These are phyloP conservation scores for Sebastes vulpes DNA, from an alignment of 2,797 vertebrate species.

Conservation along the genomic window DNA sequence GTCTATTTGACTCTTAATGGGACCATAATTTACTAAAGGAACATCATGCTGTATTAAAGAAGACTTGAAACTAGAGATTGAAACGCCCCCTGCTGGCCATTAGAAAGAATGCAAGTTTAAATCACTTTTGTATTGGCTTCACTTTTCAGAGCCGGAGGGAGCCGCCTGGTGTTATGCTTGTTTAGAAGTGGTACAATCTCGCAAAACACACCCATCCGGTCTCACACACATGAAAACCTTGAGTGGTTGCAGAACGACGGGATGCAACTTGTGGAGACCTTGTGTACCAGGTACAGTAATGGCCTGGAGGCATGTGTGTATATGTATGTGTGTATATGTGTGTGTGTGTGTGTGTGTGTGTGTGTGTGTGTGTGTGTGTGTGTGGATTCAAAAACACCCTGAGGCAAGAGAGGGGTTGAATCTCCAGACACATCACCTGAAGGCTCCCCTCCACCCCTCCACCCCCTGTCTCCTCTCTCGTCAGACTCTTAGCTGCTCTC, in stretches of 20 bases:
- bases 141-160: too few species aligned
- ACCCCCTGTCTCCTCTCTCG: neutral
- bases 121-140: too few species aligned
- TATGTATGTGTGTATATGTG: neutral
- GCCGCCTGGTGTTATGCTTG: neutral
- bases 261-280: neutral
- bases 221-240: neutral
- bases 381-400: slow-evolving; percentile 34
- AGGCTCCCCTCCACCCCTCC: neutral
- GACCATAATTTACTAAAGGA: too few species aligned
- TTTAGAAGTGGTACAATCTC: neutral
- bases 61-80: too few species aligned
- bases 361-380: neutral
- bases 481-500: slow-evolving; percentile 15
- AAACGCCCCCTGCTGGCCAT: too few species aligned
- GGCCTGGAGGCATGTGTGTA: slow-evolving; percentile 30
- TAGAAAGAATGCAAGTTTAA: too few species aligned
- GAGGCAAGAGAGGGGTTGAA: slow-evolving; percentile 30
- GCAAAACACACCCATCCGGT: neutral
- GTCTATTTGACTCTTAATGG: too few species aligned
- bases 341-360: neutral
- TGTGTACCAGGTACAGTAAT: slow-evolving; percentile 8
- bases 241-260: neutral
- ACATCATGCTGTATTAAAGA: too few species aligned
- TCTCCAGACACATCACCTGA: slow-evolving; percentile 32